These are phyloP conservation scores for Calypte anna DNA, from an alignment of 2,113 vertebrate genomes.

Conservation along the genomic window DNA sequence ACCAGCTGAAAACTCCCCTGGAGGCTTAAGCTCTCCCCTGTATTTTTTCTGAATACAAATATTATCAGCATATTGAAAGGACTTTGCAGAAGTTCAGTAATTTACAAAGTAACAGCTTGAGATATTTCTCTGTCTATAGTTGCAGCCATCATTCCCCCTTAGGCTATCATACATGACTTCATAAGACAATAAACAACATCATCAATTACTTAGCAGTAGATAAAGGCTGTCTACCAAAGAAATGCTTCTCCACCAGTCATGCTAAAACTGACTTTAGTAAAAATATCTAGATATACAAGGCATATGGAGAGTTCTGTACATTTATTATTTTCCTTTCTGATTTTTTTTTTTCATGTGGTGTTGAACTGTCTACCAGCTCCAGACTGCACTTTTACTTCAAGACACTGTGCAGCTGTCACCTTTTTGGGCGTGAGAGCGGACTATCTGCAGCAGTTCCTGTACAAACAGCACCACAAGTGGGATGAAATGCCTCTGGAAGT, in stretches of 20 bases:
- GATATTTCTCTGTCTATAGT: neutral
- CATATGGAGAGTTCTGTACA: neutral
- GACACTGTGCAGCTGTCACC: neutral
- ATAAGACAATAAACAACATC: neutral
- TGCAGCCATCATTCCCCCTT: neutral
- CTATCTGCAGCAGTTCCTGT: neutral
- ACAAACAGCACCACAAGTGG: neutral
- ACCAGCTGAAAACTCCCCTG: neutral
- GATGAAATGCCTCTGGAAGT: neutral
- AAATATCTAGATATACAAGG: neutral
- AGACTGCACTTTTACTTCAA: neutral
- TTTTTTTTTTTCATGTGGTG: neutral
- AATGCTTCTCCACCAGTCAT: neutral
- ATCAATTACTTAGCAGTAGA: neutral
- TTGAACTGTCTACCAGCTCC: neutral
- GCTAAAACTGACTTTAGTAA: neutral
- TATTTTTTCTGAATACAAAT: neutral
- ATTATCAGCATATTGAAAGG: neutral
- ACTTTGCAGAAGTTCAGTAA: neutral
- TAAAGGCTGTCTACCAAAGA: neutral
- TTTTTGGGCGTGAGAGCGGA: neutral
- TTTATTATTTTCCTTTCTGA: neutral
- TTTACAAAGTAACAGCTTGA: neutral
- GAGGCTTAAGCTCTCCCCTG: neutral
- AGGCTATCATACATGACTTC: neutral